Evolutionary conservation across 2,797 vertebrate species (phyloP).

Genomic region (Takifugu ocellatus): DNA sequence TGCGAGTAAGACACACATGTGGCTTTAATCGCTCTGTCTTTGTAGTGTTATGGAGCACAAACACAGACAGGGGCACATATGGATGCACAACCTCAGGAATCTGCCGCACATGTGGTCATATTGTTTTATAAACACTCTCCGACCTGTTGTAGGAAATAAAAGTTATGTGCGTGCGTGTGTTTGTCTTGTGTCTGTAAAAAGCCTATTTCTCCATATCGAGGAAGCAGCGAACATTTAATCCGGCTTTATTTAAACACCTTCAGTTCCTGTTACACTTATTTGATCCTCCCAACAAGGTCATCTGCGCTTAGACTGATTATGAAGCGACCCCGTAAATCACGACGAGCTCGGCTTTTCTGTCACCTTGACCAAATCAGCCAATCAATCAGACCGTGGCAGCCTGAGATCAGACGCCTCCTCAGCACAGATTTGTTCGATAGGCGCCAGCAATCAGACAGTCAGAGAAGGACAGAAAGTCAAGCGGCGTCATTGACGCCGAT

Average conservation of each 20-base stretch:
- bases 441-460: conserved; percentile 30
- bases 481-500: conserved; percentile 50
- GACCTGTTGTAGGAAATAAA: conserved; percentile 23
- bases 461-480: conserved; percentile 16
- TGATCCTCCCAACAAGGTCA: no score
- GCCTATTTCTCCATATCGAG: conserved; percentile 14
- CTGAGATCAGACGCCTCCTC: conserved; percentile 3
- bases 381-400: conserved; percentile 1
- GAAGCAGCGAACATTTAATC: conserved; percentile 5
- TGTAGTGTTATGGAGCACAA: conserved; percentile 51
- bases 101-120: conserved; percentile 43
- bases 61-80: conserved; percentile 36
- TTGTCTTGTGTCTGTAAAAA: conserved; percentile 16
- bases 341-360: neutral
- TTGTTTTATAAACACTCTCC: conserved; percentile 56
- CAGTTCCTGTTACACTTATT: no score
- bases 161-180: conserved; percentile 19
- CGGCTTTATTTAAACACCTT: conserved; percentile 8
- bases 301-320: neutral
- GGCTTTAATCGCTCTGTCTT: conserved; percentile 61
- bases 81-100: conserved; percentile 37
- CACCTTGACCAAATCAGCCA: conserved; percentile 5
- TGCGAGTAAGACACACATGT: conserved; percentile 62
- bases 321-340: neutral
- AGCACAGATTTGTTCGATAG: conserved; percentile 27